A percentile compares a stretch with the other conserved stretches of the same genome.
Evolutionary conservation across 2,113 vertebrate species (phyloP).

Genomic region (Phalacrocorax carbo): DNA sequence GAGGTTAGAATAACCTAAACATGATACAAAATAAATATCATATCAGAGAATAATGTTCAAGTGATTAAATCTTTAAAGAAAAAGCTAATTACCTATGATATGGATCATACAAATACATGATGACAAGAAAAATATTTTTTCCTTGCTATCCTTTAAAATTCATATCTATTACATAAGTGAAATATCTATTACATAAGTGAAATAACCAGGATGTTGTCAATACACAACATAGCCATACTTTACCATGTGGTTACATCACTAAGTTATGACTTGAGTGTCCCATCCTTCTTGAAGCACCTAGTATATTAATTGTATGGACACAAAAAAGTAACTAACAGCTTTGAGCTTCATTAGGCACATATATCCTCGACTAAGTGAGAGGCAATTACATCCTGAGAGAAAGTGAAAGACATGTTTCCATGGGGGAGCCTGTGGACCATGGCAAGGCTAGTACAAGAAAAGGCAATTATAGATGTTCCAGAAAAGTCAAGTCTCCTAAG

Average conservation of each 20-base stretch:
- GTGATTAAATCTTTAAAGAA: background rate
- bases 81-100: background rate
- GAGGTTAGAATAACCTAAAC: background rate
- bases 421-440: background rate
- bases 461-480: background rate
- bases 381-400: background rate
- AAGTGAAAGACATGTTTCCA: background rate
- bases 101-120: background rate
- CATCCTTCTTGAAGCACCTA: background rate
- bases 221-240: background rate
- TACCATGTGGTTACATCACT: background rate
- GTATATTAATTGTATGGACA: background rate
- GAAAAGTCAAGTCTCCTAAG: background rate
- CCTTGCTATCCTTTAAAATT: background rate
- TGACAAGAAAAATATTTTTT: background rate
- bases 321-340: background rate
- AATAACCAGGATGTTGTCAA: background rate
- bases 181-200: background rate
- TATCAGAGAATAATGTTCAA: background rate
- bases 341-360: background rate
- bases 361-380: background rate
- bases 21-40: background rate
- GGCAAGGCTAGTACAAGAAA: background rate
- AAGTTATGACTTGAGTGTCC: background rate
- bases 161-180: background rate